phyloP scores from a whole-genome alignment of 2,888 invertebrate species.

The Tachystola acroxantha region DNA sequence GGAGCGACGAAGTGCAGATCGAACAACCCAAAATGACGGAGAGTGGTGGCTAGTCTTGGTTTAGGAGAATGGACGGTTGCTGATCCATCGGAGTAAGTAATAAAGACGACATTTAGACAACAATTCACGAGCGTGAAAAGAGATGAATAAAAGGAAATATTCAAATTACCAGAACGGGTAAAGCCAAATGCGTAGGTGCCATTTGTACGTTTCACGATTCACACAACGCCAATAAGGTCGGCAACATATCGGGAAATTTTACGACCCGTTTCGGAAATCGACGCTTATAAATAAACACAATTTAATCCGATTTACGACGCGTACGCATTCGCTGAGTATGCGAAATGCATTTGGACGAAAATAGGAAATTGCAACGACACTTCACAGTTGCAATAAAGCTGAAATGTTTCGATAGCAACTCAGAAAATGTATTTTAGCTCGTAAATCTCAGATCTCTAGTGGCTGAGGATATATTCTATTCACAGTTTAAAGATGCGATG shows the following conservation, averaged over 20 bases:
- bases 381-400: neutral
- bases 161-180: conserved; percentile 6
- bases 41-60: too few relatives aligned
- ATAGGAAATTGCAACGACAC: conserved; percentile 34
- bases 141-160: neutral
- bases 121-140: too few relatives aligned
- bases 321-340: conserved; percentile 43
- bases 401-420: neutral
- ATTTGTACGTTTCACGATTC: conserved; percentile 37
- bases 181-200: conserved; percentile 20
- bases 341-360: conserved; percentile 31
- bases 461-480: neutral
- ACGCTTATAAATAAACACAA: conserved; percentile 64
- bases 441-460: neutral
- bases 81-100: too few relatives aligned
- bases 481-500: too few relatives aligned
- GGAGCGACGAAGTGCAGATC: too few relatives aligned
- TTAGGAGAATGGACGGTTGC: too few relatives aligned
- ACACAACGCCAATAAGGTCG: conserved; percentile 33
- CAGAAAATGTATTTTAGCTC: neutral
- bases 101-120: too few relatives aligned
- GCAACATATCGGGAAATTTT: conserved; percentile 38
- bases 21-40: too few relatives aligned
- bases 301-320: conserved; percentile 30
- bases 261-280: conserved; percentile 52